Conservation (phyloP, 2,113 vertebrate genomes). For the Procavia capensis region DNA sequence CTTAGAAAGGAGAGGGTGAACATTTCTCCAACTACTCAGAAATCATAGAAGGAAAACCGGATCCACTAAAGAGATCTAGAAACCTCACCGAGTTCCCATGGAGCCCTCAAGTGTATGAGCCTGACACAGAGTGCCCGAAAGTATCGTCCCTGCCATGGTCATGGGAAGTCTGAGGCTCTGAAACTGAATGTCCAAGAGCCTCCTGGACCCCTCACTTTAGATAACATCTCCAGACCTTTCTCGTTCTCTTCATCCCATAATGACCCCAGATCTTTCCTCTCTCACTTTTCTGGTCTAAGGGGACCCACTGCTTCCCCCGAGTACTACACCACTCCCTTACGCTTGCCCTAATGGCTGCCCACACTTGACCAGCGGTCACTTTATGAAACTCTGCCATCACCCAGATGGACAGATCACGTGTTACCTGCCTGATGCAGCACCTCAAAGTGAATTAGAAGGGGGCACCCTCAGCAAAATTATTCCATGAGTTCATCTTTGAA, state of each 20-base stretch:
- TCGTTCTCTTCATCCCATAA: background rate
- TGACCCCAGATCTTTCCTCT: too few relatives aligned
- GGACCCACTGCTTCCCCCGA: background rate
- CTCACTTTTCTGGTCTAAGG: background rate
- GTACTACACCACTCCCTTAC: background rate
- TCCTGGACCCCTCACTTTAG: background rate
- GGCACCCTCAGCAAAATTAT: too few relatives aligned
- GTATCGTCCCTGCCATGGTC: background rate
- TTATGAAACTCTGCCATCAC: background rate
- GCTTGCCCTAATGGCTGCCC: background rate
- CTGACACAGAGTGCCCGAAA: background rate
- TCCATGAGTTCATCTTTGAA: too few relatives aligned
- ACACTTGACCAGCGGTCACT: background rate
- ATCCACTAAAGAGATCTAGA: background rate
- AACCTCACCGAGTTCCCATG: too few relatives aligned
- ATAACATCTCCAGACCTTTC: background rate
- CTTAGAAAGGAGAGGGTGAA: background rate
- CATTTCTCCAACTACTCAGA: background rate
- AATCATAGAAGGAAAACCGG: background rate
- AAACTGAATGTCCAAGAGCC: background rate
- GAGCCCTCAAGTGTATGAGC: too few relatives aligned
- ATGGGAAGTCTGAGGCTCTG: background rate
- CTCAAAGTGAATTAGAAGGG: background rate
- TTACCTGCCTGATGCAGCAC: too few relatives aligned
- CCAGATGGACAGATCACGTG: background rate